Evolutionary conservation across 2,797 vertebrate genomes (phyloP).

Genomic region (Enteromius unitaeniatus): DNA sequence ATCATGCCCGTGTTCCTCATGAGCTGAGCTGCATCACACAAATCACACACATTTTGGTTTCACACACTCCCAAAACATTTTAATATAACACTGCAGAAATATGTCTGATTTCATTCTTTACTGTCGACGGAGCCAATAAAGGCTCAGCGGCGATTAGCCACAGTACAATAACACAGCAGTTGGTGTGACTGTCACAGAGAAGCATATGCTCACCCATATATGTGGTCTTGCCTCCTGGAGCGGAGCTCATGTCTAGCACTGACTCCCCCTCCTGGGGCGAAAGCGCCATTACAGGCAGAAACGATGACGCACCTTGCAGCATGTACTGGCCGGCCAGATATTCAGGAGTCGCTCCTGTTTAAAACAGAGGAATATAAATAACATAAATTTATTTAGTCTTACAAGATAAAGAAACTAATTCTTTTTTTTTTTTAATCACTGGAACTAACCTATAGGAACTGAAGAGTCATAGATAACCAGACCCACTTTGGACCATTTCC

Average conservation of each 20-base stretch:
- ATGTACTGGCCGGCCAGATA: constrained; percentile 98
- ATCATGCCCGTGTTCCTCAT: constrained; percentile 97
- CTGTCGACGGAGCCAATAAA: neutral
- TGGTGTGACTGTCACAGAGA: constrained; percentile 17
- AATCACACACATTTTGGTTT: neutral
- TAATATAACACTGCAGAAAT: neutral
- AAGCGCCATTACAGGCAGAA: constrained; percentile 94
- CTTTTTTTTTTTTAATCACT: neutral
- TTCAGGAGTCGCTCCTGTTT: constrained; percentile 93
- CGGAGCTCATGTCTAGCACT: constrained; percentile 95
- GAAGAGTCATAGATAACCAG: constrained; percentile 95
- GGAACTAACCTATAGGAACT: constrained; percentile 89
- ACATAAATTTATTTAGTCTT: neutral
- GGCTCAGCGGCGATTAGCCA: neutral
- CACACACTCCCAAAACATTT: neutral
- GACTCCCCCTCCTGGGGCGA: constrained; percentile 94
- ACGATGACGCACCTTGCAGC: constrained; percentile 95
- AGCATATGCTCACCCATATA: constrained; percentile 86
- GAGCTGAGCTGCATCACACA: constrained; percentile 85
- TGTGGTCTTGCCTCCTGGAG: constrained; percentile 96
- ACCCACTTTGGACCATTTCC: constrained; percentile 98
- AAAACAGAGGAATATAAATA: neutral
- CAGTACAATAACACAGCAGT: constrained; percentile 17
- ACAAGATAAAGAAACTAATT: neutral
- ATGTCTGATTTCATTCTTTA: neutral